phyloP scores from a whole-genome alignment of 2,797 vertebrate genomes.

The Cryptoblepharus egeriae region DNA sequence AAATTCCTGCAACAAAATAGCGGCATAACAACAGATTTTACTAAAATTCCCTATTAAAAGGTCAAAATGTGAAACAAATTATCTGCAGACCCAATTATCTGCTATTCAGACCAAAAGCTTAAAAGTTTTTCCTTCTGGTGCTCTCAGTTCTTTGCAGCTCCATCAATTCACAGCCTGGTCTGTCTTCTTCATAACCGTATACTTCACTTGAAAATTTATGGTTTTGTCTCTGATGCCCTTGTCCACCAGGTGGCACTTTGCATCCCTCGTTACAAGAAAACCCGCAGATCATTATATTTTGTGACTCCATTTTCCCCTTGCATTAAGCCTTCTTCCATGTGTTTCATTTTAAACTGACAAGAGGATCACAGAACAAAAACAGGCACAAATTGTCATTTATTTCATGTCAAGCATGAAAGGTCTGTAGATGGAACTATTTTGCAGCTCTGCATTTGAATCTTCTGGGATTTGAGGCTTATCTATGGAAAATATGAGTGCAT shows the following conservation, averaged over 20 bases:
- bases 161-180: neutral
- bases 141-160: too few species aligned
- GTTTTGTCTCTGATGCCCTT: neutral
- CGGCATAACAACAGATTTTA: neutral
- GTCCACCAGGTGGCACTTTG: slow-evolving; percentile 26
- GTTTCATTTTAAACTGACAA: neutral
- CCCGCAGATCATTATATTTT: neutral
- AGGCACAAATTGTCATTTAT: neutral
- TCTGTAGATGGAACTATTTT: neutral
- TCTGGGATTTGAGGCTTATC: slow-evolving; percentile 3
- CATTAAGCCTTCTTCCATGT: neutral
- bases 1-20: too few species aligned
- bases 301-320: too few species aligned
- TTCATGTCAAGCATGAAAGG: neutral
- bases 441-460: neutral
- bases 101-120: too few species aligned
- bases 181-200: neutral
- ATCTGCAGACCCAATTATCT: too few species aligned
- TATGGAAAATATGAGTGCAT: neutral
- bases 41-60: neutral
- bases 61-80: too few species aligned
- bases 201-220: neutral
- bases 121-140: too few species aligned
- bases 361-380: neutral
- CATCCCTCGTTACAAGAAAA: neutral